phyloP scores from a whole-genome alignment of 2,113 vertebrate species.

The Rhodinocichla rosea region DNA sequence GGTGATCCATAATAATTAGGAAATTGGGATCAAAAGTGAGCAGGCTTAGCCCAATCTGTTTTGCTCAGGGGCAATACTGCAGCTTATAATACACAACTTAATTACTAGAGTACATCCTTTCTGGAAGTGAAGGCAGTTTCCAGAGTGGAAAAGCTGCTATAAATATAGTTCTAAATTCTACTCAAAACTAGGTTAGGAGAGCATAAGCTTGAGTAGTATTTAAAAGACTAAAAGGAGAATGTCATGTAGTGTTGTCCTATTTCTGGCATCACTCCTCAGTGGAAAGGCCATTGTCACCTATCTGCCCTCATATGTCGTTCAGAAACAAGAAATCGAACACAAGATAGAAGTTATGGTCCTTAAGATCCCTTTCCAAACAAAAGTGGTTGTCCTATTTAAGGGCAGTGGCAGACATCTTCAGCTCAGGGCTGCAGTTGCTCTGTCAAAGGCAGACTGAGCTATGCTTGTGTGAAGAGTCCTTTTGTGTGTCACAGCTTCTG shows the following conservation, averaged over 20 bases:
- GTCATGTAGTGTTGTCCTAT: background rate
- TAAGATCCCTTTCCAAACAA: background rate
- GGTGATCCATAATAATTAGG: background rate
- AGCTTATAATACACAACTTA: background rate
- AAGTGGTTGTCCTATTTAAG: background rate
- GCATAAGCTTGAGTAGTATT: background rate
- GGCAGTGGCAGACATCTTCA: background rate
- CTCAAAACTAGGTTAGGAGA: background rate
- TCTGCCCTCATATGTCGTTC: background rate
- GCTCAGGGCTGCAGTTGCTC: background rate
- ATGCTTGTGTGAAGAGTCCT: background rate
- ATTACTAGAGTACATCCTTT: background rate
- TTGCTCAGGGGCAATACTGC: background rate
- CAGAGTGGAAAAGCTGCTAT: background rate
- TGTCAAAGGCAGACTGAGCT: background rate
- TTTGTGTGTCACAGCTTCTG: background rate
- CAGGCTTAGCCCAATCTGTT: background rate
- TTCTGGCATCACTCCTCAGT: background rate
- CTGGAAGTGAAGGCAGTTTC: conserved; percentile 10
- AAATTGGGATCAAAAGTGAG: background rate
- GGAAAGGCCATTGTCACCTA: background rate
- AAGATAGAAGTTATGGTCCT: background rate
- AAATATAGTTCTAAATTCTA: conserved; percentile 13
- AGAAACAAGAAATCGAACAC: background rate
- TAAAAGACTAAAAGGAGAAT: background rate